These are phyloP conservation scores for Crossaster papposus DNA, from an alignment of 53 echinoderm and acorn worm species.

Conservation along the genomic window DNA sequence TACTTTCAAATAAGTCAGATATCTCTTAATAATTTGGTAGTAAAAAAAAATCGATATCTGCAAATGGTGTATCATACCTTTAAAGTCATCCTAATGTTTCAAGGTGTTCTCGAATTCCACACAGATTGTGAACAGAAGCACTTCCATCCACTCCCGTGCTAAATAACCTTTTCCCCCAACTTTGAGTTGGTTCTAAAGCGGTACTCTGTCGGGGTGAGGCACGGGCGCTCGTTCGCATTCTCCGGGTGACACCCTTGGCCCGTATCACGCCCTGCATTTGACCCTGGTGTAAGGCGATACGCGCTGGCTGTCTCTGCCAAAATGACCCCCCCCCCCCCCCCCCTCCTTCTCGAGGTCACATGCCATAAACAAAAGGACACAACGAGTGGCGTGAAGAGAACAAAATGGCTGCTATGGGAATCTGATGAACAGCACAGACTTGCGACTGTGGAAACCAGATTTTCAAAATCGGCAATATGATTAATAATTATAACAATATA, in stretches of 20 bases:
- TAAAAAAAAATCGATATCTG: too few species aligned
- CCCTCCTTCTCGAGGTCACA: slow-evolving; percentile 1
- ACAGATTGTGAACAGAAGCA: not conserved
- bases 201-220: not conserved
- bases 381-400: not conserved
- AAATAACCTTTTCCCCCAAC: not conserved
- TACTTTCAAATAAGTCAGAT: too few species aligned
- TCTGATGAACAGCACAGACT: not conserved
- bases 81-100: not conserved
- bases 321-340: not conserved
- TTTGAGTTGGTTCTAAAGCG: not conserved
- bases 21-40: too few species aligned
- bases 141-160: not conserved
- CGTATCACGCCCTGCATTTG: slow-evolving; percentile 21
- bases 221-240: not conserved
- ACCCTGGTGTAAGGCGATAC: slow-evolving; percentile 36
- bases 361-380: slow-evolving; percentile 6
- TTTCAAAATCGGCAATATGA: too few species aligned
- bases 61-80: too few species aligned
- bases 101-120: not conserved
- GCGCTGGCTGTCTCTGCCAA: not conserved
- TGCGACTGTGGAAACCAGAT: too few species aligned
- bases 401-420: not conserved
- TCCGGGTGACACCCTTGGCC: slow-evolving; percentile 7
- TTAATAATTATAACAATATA: too few species aligned